Base-by-base conservation (phyloP, 2,888 invertebrate species). In the Eumerus sabulonum region DNA sequence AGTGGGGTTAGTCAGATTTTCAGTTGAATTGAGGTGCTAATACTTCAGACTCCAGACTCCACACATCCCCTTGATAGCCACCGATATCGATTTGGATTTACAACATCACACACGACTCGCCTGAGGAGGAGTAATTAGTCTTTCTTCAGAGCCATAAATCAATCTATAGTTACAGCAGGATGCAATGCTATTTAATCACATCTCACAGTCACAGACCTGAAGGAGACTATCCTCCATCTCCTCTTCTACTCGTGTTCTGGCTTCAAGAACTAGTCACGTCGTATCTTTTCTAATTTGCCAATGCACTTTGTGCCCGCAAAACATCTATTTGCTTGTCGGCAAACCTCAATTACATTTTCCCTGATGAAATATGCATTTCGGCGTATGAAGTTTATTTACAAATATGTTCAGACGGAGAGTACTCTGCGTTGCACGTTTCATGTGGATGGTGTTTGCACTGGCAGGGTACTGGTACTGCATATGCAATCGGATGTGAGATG, bases 311-410 rank as follows among this genome's bases (percentile, higher is more conserved):
- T 62, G 56, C 66, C 76, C 57, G 57, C 66, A 81, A 76, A 81
- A 54, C 81, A 76, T 81, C 56, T 62, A 54, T 53, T 70, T 81
- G 71, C 62, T 57, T 68, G 62, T 53, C 62, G 62, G 56, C 64
- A 56, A 47, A 64, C 71, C 76, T 82, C 83, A 82, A 83, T 83
- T 82, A 82, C 83, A 83, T 81, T 83, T 82, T 60, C 70, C 45
- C 64, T 53, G 73, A 82, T 82, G 81, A 82, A 82, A 82, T 82
- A 82, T 83, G 82, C 72, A 82, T 82, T 77, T 82, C 53, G 73
- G 63, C 74, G 44, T 19, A 74, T 63, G 40, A 59, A 76, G 82
- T 81, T 81, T 83, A 82, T 83, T 83, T 83, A 82, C 82, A 74
- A 79, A 82, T 83, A 82, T 82, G 82, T 82, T 72, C 76, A 76